phyloP scores from a whole-genome alignment of 2,113 vertebrate genomes.

The Brienomyrus brachyistius region DNA sequence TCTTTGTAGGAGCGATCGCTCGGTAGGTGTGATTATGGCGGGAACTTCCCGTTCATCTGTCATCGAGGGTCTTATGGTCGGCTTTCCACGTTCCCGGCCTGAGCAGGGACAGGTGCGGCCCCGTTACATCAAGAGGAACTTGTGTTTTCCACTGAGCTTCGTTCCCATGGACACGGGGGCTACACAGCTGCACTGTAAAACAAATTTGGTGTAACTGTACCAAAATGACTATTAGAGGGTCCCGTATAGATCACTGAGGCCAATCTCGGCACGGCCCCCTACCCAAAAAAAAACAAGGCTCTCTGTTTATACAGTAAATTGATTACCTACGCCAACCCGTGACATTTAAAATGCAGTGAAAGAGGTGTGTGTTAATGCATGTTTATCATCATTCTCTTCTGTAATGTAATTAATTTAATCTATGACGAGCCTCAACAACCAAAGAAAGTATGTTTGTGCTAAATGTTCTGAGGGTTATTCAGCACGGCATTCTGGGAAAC shows the following conservation, averaged over 20 bases:
- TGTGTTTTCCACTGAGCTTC: slow-evolving; percentile 31
- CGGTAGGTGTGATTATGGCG: slow-evolving; percentile 34
- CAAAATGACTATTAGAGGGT: slow-evolving; percentile 24
- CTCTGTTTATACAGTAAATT: neutral
- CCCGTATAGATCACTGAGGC: neutral
- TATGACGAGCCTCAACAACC: neutral
- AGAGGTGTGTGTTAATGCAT: neutral
- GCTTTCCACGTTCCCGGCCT: slow-evolving; percentile 27
- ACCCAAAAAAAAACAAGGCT: neutral
- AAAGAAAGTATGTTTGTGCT: neutral
- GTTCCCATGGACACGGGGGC: slow-evolving; percentile 46
- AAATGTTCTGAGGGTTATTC: neutral
- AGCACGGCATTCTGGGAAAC: neutral
- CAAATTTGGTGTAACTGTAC: slow-evolving; percentile 30
- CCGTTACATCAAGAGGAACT: slow-evolving; percentile 48
- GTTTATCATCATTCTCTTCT: neutral
- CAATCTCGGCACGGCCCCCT: neutral
- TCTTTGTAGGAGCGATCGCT: slow-evolving; percentile 15
- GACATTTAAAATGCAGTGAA: neutral
- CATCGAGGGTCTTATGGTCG: slow-evolving; percentile 51
- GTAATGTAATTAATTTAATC: neutral
- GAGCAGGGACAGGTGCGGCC: slow-evolving; percentile 56
- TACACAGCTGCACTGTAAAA: slow-evolving; percentile 36
- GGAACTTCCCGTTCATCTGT: slow-evolving; percentile 46
- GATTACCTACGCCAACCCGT: neutral